These are phyloP conservation scores for Girardinus metallicus DNA, from an alignment of 2,797 vertebrate species.

Conservation along the genomic window DNA sequence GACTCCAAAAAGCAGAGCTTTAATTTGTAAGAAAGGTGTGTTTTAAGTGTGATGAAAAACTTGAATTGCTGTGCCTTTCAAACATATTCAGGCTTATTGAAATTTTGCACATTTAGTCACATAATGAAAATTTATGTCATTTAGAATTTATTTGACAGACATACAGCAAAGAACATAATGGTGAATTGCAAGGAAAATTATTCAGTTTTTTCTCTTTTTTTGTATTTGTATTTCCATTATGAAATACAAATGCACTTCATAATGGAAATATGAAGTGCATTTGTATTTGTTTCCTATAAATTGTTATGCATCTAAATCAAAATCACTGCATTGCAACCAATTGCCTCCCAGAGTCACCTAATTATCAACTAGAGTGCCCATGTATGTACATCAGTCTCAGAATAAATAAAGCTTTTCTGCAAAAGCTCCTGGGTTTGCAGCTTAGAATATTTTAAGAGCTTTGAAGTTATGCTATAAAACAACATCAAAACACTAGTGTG, in stretches of 20 bases:
- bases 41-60: constrained; percentile 5
- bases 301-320: background rate
- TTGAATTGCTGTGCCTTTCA: background rate
- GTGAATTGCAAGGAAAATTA: background rate
- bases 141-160: background rate
- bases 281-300: background rate
- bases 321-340: background rate
- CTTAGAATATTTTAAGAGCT: background rate
- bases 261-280: background rate
- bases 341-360: background rate
- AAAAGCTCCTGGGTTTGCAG: background rate
- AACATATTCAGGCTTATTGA: background rate
- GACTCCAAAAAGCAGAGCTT: background rate
- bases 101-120: background rate
- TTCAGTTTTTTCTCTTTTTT: background rate
- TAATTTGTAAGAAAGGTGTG: background rate
- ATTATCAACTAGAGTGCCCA: background rate
- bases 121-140: background rate
- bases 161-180: background rate
- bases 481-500: background rate
- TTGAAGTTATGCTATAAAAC: background rate
- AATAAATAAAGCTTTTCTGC: background rate
- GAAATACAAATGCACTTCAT: no score
- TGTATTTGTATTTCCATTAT: no score
- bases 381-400: background rate